Evolutionary conservation across 1,140 invertebrate species (phyloP), one percentile per base, ranked within the genome.

Genomic region (Phortica variegata): DNA sequence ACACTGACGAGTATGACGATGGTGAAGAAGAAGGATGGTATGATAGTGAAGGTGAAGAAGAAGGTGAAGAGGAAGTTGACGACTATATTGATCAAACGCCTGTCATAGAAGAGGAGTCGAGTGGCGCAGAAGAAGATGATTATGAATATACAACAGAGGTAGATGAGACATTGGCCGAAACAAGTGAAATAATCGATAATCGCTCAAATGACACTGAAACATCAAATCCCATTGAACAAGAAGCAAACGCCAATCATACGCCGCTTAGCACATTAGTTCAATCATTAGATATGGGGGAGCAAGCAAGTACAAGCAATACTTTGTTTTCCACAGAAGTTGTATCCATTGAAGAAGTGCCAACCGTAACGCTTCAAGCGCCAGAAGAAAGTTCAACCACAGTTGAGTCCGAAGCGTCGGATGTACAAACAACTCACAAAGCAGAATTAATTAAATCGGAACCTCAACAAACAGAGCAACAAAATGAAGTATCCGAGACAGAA

Each of bases 21-120:
- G 73, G 73, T 29, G 77, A 76, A 45, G 72, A 77, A 21, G 79
- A 80, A 52, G 79, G 80, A 58, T 79, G 80, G 61, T 79, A 79
- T 44, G 77, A 78, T 40, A 80, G 79, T 54, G 70, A 78, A 39
- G 68, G 69, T 18, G 77, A 79, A 33, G 71, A 77, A 31, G 69
- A 75, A 15, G 68, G 59, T 15, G 60, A 68, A 33, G 55, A 65
- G 18, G 60, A 69, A 34, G 58, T 57, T 37, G 52, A 66, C 34
- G 65, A 73, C 0, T 60, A 58, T 10, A 59, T 63, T 33, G 62
- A 60, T 15, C 48, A 56, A 12, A 44, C 42, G 3, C 48, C 48
- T 17, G 45, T 37, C 6, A 59, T 69, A 15, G 65, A 65, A 39
- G 66, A 70, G 1, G 66, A 54, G 12, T 70, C 65, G 2, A 71